Conservation (phyloP, 2,888 invertebrate genomes). For the Troides helena region DNA sequence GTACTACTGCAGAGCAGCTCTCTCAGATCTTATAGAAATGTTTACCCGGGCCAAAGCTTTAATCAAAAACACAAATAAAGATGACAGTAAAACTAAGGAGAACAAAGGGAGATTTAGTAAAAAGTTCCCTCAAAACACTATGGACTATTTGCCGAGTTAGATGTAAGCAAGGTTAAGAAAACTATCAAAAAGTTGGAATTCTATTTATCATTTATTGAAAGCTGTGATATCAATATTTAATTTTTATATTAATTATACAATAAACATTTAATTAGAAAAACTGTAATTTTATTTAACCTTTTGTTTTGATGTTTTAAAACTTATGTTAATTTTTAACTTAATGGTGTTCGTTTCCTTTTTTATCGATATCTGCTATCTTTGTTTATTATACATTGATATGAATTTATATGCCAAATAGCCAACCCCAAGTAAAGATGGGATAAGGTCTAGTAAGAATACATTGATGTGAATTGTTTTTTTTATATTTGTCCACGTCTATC, state of each 20-base stretch:
- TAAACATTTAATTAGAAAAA: background rate
- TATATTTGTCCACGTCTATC: no score
- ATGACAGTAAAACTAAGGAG: constrained; percentile 35
- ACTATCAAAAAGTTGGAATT: constrained; percentile 85
- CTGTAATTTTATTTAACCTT: background rate
- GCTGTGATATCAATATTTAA: constrained; percentile 40
- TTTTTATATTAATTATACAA: background rate
- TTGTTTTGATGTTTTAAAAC: no score
- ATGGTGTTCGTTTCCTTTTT: no score
- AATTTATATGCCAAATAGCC: no score
- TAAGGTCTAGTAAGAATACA: no score
- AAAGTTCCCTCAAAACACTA: constrained; percentile 78
- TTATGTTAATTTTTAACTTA: constrained; percentile 33
- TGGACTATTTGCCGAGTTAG: constrained; percentile 69
- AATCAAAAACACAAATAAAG: constrained; percentile 37
- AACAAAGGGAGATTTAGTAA: constrained; percentile 68
- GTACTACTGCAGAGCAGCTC: constrained; percentile 82
- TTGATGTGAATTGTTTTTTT: no score
- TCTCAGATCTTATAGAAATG: constrained; percentile 83
- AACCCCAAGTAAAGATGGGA: no score
- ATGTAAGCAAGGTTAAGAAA: constrained; percentile 76
- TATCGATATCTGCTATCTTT: no score
- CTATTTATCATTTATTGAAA: constrained; percentile 83
- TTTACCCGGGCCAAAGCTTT: constrained; percentile 68
- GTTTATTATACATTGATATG: no score